These are phyloP conservation scores for Amia ocellicauda DNA, from an alignment of 2,113 vertebrate species.

Conservation along the genomic window DNA sequence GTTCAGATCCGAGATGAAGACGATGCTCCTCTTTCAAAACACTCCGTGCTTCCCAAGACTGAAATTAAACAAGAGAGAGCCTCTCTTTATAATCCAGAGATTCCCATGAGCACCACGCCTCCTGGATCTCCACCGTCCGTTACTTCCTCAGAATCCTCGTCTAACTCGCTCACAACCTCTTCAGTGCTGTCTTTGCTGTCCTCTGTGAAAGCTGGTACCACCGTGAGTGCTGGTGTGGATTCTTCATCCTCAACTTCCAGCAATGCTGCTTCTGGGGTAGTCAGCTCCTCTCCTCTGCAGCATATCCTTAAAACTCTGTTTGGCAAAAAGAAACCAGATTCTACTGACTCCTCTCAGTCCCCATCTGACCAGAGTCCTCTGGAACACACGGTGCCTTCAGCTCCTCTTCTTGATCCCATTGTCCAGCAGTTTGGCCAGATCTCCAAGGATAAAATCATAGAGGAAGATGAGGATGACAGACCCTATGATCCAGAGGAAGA, in stretches of 20 bases:
- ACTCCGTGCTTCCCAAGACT: constrained; percentile 44
- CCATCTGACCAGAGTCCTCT: constrained; percentile 54
- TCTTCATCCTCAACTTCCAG: constrained; percentile 43
- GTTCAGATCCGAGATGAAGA: constrained; percentile 62
- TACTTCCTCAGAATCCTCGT: constrained; percentile 54
- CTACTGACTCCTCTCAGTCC: constrained; percentile 51
- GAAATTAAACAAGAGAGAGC: constrained; percentile 70
- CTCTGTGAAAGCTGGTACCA: constrained; percentile 45
- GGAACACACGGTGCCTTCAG: constrained; percentile 48
- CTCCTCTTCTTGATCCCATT: constrained; percentile 81
- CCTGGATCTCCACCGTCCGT: constrained; percentile 71
- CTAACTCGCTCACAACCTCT: constrained; percentile 43
- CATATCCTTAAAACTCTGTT: constrained; percentile 88
- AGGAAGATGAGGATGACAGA: constrained; percentile 79
- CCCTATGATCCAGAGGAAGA: constrained; percentile 95
- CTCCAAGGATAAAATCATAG: constrained; percentile 71
- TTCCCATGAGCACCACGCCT: constrained; percentile 54
- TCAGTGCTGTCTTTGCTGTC: constrained; percentile 56
- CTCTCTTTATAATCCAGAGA: constrained; percentile 63
- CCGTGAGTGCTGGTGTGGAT: constrained; percentile 28
- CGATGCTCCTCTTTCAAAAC: constrained; percentile 61
- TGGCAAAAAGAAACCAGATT: constrained; percentile 65
- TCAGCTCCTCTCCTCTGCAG: constrained; percentile 68
- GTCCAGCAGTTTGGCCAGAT: constrained; percentile 89
- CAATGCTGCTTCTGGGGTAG: constrained; percentile 11